Conservation (phyloP, 2,888 invertebrate genomes). For the Amblyteles armatorius region DNA sequence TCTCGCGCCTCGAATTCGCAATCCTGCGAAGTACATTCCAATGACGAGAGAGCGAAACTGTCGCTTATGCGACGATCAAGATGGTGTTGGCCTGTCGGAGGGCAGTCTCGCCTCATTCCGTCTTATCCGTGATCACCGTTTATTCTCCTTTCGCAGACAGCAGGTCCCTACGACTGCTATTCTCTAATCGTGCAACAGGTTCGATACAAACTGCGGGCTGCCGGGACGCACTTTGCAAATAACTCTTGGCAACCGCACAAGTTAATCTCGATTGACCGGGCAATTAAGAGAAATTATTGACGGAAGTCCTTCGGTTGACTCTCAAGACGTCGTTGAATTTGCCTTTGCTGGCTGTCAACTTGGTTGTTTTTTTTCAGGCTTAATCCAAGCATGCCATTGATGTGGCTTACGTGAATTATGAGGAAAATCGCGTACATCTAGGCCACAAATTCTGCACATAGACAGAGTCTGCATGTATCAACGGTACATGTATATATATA, state of each 20-base stretch:
- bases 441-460: background rate
- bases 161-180: background rate
- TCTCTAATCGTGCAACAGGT: constrained; percentile 50
- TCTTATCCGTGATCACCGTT: no score
- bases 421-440: background rate
- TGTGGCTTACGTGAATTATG: constrained; percentile 11
- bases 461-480: background rate
- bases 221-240: constrained; percentile 3
- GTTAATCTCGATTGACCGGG: constrained; percentile 25
- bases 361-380: constrained; percentile 4
- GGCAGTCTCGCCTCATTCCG: background rate
- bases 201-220: constrained; percentile 21
- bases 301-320: background rate
- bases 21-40: constrained; percentile 2
- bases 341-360: background rate
- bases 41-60: background rate
- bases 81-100: background rate
- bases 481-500: no score
- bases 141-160: no score
- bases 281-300: constrained; percentile 48
- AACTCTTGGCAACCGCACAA: constrained; percentile 9
- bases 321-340: background rate
- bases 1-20: constrained; percentile 13
- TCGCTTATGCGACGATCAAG: constrained; percentile 17
- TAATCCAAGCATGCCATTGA: constrained; percentile 23